Evolutionary conservation across 2,113 vertebrate genomes (phyloP).

Genomic region (Tragelaphus strepsiceros): DNA sequence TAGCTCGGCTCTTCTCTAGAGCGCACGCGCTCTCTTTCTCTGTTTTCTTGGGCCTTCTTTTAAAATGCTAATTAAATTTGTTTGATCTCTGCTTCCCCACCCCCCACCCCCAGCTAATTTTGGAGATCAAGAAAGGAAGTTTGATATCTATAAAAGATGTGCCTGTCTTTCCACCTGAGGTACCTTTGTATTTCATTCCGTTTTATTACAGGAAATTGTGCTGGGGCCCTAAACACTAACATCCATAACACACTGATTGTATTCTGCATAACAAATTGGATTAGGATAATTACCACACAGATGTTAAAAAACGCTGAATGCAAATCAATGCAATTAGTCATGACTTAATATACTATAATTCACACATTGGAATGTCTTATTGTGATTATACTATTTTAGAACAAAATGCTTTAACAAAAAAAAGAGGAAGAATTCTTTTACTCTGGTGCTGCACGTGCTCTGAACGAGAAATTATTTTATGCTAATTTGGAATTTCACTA

Average conservation of each 20-base stretch:
- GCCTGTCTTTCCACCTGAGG: slow-evolving; percentile 69
- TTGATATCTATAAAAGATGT: slow-evolving; percentile 60
- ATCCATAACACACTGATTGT: slow-evolving; percentile 70
- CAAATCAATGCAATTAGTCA: slow-evolving; percentile 74
- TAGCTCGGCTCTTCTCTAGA: background rate
- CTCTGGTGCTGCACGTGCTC: slow-evolving; percentile 42
- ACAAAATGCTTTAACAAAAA: slow-evolving; percentile 66
- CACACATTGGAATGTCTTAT: slow-evolving; percentile 73
- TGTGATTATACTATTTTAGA: slow-evolving; percentile 76
- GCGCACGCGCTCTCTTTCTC: background rate
- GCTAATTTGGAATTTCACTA: slow-evolving; percentile 63
- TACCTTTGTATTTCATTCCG: slow-evolving; percentile 67
- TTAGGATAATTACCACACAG: slow-evolving; percentile 76
- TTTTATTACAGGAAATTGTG: slow-evolving; percentile 72
- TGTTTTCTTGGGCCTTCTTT: slow-evolving; percentile 56
- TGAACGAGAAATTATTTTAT: slow-evolving; percentile 58
- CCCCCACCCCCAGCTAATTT: slow-evolving; percentile 53
- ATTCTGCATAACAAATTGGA: slow-evolving; percentile 76
- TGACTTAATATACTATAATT: slow-evolving; percentile 77
- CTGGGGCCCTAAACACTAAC: slow-evolving; percentile 65
- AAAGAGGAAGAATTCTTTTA: slow-evolving; percentile 13
- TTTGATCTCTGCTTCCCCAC: background rate
- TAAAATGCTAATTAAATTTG: slow-evolving; percentile 72
- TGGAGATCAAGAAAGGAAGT: slow-evolving; percentile 57
- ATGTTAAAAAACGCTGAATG: slow-evolving; percentile 73